These are phyloP conservation scores for Crotophaga sulcirostris DNA, from an alignment of 2,113 vertebrate species.

Conservation along the genomic window DNA sequence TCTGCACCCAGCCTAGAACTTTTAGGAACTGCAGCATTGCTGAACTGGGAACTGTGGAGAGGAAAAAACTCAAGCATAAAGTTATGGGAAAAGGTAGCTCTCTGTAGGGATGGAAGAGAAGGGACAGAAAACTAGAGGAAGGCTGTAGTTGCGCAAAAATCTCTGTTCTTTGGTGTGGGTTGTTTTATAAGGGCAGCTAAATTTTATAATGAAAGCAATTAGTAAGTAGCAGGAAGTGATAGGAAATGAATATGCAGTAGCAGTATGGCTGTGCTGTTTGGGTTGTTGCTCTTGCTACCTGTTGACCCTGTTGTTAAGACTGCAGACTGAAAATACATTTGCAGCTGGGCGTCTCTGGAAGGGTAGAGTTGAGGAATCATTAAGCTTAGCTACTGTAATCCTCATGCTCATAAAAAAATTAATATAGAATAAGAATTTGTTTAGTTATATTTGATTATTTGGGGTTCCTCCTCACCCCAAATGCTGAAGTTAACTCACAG, in stretches of 20 bases:
- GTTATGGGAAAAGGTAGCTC: background rate
- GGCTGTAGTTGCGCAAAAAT: rapidly evolving
- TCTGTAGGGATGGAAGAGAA: background rate
- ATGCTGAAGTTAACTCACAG: background rate
- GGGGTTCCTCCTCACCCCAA: rapidly evolving
- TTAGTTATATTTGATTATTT: background rate
- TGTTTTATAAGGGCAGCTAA: background rate
- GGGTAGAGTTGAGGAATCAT: background rate
- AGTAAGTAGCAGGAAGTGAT: background rate
- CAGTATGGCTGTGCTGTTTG: background rate
- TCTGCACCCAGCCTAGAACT: no score
- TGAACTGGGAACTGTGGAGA: background rate
- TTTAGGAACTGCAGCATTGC: background rate
- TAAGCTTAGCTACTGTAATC: background rate
- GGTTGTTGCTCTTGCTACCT: background rate
- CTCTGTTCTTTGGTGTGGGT: background rate
- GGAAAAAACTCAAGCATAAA: rapidly evolving
- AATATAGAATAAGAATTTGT: rapidly evolving
- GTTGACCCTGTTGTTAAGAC: background rate
- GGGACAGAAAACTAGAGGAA: background rate
- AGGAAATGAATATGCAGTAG: background rate
- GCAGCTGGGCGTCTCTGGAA: background rate
- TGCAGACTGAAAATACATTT: background rate
- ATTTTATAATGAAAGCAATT: background rate
- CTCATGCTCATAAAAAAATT: background rate